Evolutionary conservation across 1,140 invertebrate genomes (phyloP).

Genomic region (Drosophila suzukii): DNA sequence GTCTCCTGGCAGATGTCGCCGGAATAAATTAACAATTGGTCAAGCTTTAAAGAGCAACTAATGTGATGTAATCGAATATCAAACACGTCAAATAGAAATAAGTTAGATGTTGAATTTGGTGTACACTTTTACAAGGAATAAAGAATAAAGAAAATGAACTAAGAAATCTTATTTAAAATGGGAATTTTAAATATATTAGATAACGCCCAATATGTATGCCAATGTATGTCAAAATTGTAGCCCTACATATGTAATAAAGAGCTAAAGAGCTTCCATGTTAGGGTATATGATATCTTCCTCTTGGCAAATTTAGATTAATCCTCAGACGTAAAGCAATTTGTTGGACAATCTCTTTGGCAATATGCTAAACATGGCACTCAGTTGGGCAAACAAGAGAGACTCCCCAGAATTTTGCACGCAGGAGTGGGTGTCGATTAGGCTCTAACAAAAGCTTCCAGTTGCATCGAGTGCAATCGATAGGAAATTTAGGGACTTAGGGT

Average conservation of each 20-base stretch:
- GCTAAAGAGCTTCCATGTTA: not conserved
- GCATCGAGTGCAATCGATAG: conserved; percentile 38
- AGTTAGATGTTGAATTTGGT: not conserved
- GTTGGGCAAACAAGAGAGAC: conserved; percentile 35
- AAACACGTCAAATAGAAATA: not conserved
- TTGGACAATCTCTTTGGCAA: conserved; percentile 35
- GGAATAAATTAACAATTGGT: conserved; percentile 57
- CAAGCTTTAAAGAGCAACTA: conserved; percentile 44
- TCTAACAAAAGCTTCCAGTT: conserved; percentile 22
- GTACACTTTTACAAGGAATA: not conserved
- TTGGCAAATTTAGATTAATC: conserved; percentile 16
- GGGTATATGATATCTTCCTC: not conserved
- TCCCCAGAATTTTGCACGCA: not conserved
- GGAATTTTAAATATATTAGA: too few relatives aligned
- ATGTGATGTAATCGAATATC: conserved; percentile 36
- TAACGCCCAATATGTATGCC: too few relatives aligned
- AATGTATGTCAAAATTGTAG: too few relatives aligned
- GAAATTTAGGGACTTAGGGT: not conserved
- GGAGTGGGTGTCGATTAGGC: conserved; percentile 38
- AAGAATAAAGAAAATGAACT: not conserved
- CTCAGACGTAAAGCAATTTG: conserved; percentile 40
- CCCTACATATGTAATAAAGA: too few relatives aligned
- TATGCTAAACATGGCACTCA: conserved; percentile 51
- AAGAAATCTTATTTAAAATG: too few relatives aligned
- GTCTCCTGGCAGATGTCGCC: conserved; percentile 43